These are phyloP conservation scores for Scolopax bukidnonensis DNA, from an alignment of 2,797 vertebrate species.

Conservation along the genomic window DNA sequence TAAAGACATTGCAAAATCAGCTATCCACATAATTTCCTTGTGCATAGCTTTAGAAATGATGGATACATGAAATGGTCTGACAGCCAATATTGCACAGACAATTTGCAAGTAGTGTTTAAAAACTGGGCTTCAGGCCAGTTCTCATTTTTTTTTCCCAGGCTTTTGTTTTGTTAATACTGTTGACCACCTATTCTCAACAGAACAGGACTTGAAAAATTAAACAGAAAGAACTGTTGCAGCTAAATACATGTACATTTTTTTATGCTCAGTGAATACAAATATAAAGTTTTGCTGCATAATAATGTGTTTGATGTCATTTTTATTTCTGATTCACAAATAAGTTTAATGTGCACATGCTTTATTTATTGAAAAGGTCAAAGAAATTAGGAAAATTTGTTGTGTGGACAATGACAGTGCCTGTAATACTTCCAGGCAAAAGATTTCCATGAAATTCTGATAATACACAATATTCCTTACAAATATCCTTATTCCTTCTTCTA, in stretches of 20 bases:
- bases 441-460: neutral
- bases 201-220: neutral
- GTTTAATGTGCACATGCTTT: neutral
- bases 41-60: neutral
- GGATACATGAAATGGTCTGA: neutral
- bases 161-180: neutral
- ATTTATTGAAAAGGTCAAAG: neutral
- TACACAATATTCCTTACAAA: neutral
- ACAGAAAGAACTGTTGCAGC: neutral
- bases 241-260: neutral
- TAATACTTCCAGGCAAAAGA: conserved; percentile 11
- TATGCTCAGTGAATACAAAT: neutral
- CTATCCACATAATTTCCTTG: neutral
- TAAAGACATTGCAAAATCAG: neutral
- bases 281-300: neutral
- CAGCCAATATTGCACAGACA: neutral
- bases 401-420: neutral
- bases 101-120: neutral
- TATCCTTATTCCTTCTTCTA: neutral
- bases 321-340: neutral
- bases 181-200: neutral
- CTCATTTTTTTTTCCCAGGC: neutral
- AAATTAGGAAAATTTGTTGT: neutral
- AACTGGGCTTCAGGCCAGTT: neutral
- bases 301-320: neutral